Percentiles rank a stretch among this genome's conserved stretches.
phyloP scores from a whole-genome alignment of 2,888 invertebrate genomes.

The Nephrotoma flavescens region DNA sequence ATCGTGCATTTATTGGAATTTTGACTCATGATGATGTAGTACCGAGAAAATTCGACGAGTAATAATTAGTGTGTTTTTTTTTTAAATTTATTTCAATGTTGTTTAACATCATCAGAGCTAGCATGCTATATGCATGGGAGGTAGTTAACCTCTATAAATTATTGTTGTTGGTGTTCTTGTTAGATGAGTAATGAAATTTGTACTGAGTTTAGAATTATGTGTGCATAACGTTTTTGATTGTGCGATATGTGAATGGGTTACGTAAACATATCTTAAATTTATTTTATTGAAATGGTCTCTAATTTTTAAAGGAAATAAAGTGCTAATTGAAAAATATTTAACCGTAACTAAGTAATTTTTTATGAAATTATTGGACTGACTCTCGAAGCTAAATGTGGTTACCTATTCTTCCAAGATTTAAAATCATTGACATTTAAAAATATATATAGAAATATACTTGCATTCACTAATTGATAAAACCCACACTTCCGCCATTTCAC shows the following conservation, averaged over 20 bases:
- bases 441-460: too few species aligned
- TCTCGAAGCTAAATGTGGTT: too few species aligned
- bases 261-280: background rate
- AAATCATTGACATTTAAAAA: too few species aligned
- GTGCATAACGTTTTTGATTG: background rate
- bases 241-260: background rate
- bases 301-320: too few species aligned
- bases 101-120: background rate
- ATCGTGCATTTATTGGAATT: background rate
- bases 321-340: too few species aligned
- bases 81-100: background rate
- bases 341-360: too few species aligned
- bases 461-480: too few species aligned
- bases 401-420: too few species aligned
- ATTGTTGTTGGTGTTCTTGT: background rate
- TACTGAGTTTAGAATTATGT: background rate
- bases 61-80: background rate
- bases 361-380: too few species aligned
- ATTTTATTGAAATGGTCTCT: too few species aligned
- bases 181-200: background rate
- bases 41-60: background rate
- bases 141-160: background rate
- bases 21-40: background rate
- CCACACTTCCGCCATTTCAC: too few species aligned
- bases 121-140: background rate